A percentile compares a stretch with the other conserved stretches of the same genome.
phyloP scores from a whole-genome alignment of 2,113 vertebrate genomes.

The Pollimyrus isidori region DNA sequence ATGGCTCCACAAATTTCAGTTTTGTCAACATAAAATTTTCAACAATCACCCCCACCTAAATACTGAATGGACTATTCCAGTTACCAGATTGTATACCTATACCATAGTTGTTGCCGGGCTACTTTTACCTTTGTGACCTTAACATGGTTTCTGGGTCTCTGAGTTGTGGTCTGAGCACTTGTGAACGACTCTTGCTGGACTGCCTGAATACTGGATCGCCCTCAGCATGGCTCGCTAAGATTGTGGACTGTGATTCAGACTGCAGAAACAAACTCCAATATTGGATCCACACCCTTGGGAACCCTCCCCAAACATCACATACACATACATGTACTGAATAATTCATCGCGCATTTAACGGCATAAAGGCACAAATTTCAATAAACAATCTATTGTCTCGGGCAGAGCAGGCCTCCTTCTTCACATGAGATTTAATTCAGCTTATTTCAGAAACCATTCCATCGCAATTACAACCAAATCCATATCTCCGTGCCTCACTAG shows the following conservation, averaged over 20 bases:
- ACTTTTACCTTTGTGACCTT: not conserved
- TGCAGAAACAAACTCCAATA: not conserved
- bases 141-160: not conserved
- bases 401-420: not conserved
- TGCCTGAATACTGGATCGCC: not conserved
- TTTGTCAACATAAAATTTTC: not conserved
- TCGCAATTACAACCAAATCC: slow-evolving; percentile 12
- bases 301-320: not conserved
- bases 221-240: not conserved
- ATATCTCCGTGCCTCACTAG: not conserved
- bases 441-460: slow-evolving; percentile 8
- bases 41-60: not conserved
- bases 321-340: not conserved
- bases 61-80: not conserved
- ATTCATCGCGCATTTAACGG: not conserved
- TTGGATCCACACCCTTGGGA: not conserved
- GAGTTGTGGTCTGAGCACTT: not conserved
- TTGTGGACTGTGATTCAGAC: not conserved
- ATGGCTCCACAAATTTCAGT: not conserved
- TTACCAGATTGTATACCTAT: not conserved
- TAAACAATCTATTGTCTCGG: not conserved
- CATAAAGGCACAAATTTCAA: not conserved
- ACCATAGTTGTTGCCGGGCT: not conserved
- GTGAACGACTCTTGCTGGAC: not conserved
- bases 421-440: not conserved